A percentile compares a stretch with the other conserved stretches of the same genome.
These are phyloP conservation scores for Dendronephthya gigantea DNA, from an alignment of 64 coral and sea anemone species.

Conservation along the genomic window DNA sequence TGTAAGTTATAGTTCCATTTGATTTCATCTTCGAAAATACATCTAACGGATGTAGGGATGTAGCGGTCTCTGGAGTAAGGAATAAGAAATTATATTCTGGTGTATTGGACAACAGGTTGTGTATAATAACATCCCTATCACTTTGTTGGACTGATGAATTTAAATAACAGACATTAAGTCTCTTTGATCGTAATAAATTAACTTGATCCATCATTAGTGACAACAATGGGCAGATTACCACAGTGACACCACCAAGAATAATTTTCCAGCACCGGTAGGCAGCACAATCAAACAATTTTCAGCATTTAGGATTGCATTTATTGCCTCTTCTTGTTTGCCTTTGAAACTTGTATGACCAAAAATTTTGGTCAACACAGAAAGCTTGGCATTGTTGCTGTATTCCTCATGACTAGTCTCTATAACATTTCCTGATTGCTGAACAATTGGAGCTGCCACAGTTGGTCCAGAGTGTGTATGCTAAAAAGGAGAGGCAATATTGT, in stretches of 20 bases:
- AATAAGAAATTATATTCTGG: neutral
- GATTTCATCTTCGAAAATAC: conserved; percentile 1
- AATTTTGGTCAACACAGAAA: neutral
- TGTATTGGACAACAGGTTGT: neutral
- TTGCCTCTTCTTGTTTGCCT: too few relatives aligned
- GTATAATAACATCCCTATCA: neutral
- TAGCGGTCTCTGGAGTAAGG: neutral
- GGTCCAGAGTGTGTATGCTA: too few relatives aligned
- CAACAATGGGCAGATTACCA: conserved; percentile 35
- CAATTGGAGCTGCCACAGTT: too few relatives aligned
- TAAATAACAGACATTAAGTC: conserved; percentile 50
- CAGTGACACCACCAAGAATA: conserved; percentile 30
- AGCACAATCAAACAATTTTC: conserved; percentile 1
- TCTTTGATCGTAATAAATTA: neutral
- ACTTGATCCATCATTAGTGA: conserved; percentile 40
- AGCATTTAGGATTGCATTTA: neutral
- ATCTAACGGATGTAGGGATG: neutral
- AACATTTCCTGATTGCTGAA: too few relatives aligned
- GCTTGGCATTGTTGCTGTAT: too few relatives aligned
- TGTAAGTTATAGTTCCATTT: neutral
- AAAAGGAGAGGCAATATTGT: too few relatives aligned
- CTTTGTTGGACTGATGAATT: neutral
- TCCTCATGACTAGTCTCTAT: too few relatives aligned
- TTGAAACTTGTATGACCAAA: neutral
- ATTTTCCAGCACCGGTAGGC: conserved; percentile 46